These are phyloP conservation scores for Ptilorrhoa leucosticta DNA, from an alignment of 2,113 vertebrate genomes.

Conservation along the genomic window DNA sequence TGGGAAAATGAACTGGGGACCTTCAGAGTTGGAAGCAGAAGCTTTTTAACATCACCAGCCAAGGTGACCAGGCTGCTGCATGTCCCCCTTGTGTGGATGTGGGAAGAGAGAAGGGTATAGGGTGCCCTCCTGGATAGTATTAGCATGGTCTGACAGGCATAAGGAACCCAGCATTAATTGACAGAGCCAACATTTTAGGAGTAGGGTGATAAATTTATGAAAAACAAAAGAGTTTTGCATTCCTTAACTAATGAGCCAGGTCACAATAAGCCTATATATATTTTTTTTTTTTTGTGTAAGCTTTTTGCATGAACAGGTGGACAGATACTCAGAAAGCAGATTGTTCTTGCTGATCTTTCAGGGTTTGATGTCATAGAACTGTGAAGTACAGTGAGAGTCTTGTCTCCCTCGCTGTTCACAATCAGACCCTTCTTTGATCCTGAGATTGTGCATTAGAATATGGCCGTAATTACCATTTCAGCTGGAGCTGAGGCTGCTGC, in stretches of 20 bases:
- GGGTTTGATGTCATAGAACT: background rate
- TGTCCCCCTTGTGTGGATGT: background rate
- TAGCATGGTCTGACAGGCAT: background rate
- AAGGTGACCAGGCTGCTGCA: background rate
- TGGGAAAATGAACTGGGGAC: conserved; percentile 60
- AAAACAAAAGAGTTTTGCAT: background rate
- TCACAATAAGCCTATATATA: background rate
- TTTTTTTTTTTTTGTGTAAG: background rate
- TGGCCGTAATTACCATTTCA: background rate
- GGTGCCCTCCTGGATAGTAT: background rate
- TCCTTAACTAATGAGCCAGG: background rate
- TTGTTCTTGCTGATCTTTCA: background rate
- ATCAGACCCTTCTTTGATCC: background rate
- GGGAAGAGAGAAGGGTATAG: background rate
- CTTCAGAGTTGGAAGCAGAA: conserved; percentile 19
- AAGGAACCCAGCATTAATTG: background rate
- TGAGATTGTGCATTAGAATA: background rate
- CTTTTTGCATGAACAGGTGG: background rate
- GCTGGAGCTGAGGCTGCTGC: background rate
- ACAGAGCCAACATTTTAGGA: background rate
- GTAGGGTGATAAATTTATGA: background rate
- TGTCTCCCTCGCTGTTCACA: background rate
- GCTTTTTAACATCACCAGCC: background rate
- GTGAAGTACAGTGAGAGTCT: background rate
- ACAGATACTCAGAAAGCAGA: background rate